Percentiles rank a stretch among this genome's conserved stretches.
Conservation (phyloP, 2,888 invertebrate species). For the Seira musarum region DNA sequence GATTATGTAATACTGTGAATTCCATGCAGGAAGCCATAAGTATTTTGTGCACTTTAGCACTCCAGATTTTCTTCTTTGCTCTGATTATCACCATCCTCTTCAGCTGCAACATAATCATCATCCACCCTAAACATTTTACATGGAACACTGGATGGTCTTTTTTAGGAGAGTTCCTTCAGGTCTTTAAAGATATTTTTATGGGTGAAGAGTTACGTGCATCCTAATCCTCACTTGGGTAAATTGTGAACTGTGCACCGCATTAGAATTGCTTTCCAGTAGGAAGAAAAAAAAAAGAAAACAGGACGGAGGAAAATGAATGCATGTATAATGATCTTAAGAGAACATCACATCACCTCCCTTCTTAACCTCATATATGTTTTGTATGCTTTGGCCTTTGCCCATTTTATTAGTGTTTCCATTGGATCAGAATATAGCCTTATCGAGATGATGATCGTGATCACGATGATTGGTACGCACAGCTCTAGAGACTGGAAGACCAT, state of each 20-base stretch:
- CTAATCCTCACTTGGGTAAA: not conserved
- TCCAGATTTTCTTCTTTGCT: not conserved
- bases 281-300: not conserved
- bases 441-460: constrained; percentile 5
- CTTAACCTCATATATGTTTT: not conserved
- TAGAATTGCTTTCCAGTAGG: constrained; percentile 6
- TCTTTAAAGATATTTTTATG: constrained; percentile 8
- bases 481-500: not conserved
- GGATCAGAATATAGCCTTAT: not conserved
- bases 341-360: too few species aligned
- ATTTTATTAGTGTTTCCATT: not conserved
- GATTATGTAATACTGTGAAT: constrained; percentile 5
- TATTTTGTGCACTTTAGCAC: not conserved
- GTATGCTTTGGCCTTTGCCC: not conserved
- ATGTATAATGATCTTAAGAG: constrained; percentile 11
- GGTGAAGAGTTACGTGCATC: not conserved
- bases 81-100: constrained; percentile 1
- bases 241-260: constrained; percentile 4
- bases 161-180: too few species aligned
- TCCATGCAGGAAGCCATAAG: not conserved
- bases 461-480: not conserved
- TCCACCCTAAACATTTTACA: too few species aligned
- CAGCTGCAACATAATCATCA: too few species aligned
- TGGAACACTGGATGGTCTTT: too few species aligned
- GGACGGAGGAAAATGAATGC: not conserved